Evolutionary conservation across 2,797 vertebrate genomes (phyloP).

Genomic region (Meda fulgida): DNA sequence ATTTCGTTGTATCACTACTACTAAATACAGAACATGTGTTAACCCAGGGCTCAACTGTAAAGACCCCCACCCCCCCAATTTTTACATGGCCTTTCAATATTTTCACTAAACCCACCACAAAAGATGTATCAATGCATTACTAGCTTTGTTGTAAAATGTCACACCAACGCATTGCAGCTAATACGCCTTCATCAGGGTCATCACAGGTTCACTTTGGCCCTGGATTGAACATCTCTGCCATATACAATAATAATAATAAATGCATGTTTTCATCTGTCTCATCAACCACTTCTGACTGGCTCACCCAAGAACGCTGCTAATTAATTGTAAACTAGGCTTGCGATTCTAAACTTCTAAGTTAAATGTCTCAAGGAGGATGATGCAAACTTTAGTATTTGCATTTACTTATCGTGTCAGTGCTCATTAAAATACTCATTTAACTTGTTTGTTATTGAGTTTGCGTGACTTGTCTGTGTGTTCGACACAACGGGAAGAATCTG

Average conservation of each 20-base stretch:
- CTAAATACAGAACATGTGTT: too few species aligned
- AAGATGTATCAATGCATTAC: too few species aligned
- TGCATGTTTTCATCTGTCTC: background rate
- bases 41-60: too few species aligned
- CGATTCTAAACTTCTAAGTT: background rate
- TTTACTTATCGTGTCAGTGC: conserved; percentile 16
- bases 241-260: background rate
- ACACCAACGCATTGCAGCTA: too few species aligned
- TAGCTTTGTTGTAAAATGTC: too few species aligned
- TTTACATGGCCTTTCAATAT: too few species aligned
- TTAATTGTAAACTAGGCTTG: background rate
- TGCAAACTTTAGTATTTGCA: conserved; percentile 3
- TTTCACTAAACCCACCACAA: too few species aligned
- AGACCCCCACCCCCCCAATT: too few species aligned
- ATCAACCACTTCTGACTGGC: background rate
- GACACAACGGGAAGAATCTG: conserved; percentile 23
- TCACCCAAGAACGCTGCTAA: background rate
- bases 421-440: conserved; percentile 41
- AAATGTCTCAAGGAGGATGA: background rate
- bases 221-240: background rate
- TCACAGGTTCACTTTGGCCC: background rate
- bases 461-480: conserved; percentile 39
- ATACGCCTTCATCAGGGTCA: too few species aligned
- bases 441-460: conserved; percentile 28
- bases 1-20: too few species aligned